Base-by-base conservation (phyloP, 2,113 vertebrate genomes). In the Clarias magur region DNA sequence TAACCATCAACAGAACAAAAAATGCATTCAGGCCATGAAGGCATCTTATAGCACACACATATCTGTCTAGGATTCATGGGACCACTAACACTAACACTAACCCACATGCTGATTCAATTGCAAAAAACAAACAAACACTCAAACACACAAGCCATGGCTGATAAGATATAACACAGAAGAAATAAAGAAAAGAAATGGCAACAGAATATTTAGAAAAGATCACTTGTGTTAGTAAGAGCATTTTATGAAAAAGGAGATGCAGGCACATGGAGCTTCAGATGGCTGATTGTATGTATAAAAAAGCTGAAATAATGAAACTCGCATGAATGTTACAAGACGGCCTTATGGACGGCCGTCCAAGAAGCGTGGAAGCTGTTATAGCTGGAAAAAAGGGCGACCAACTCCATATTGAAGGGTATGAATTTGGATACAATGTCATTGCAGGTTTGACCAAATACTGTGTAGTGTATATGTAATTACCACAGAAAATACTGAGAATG, bases 101-200 rank as follows among this genome's bases (percentile, higher is more conserved):
- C 60, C 56, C 73, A 54, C 65, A 83, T 82, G 70, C 81, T 42
- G 80, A 76, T 76, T 87, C 59, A 83, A 75, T 13, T 30, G 42
- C 68, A 83, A 86, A 83, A 5, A 48, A 67, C 19, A 87, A 83
- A 5, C 8, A 67, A n/a, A 87, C 27, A 62, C 81, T 76, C 70
- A 78, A 30, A 82, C 38, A 82, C 48, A 1, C 48, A 48, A 48
- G 79, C 34, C 65, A 72, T 57, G 23, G 70, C 79, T 75, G 59
- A 83, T 72, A 78, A 65, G 60, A 56, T 16, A 23, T 0, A 23
- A 27, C 53, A 17, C 73, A 53, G 84, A 81, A 72, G 85, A 68
- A 84, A 75, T 60, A 27, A 81, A 48, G 75, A n/a, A 83, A 87
- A 88, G 84, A 88, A 88, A 88, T 90, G 84, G 63, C 68, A 80